Percentiles rank a stretch among this genome's conserved stretches.
Conservation (phyloP, 2,113 vertebrate species). For the Sinocyclocheilus anophthalmus region DNA sequence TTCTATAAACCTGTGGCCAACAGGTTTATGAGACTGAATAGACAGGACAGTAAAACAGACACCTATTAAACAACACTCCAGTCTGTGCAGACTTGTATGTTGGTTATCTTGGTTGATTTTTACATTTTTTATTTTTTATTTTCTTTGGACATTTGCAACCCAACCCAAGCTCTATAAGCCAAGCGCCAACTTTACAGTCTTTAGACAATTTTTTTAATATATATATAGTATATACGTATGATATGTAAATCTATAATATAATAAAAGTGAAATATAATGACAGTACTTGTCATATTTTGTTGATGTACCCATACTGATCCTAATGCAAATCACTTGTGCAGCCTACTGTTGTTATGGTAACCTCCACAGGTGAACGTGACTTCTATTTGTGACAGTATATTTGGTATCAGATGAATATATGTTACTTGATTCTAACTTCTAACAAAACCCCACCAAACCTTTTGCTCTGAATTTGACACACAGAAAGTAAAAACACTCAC, state of each 20-base stretch:
- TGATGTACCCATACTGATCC: not conserved
- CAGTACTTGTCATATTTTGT: not conserved
- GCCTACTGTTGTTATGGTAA: not conserved
- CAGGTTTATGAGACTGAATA: not conserved
- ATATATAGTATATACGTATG: not conserved
- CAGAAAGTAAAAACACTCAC: too few species aligned
- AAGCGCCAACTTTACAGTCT: not conserved
- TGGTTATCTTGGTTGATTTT: too few species aligned
- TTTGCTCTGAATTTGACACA: not conserved
- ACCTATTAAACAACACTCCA: not conserved
- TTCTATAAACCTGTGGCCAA: constrained; percentile 9
- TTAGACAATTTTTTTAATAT: not conserved
- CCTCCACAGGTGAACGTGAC: not conserved
- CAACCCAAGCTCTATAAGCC: not conserved
- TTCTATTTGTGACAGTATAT: not conserved
- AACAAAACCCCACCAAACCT: not conserved
- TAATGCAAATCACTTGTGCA: not conserved
- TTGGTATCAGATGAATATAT: not conserved
- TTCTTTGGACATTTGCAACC: not conserved
- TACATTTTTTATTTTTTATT: not conserved
- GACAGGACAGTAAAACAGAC: constrained; percentile 11
- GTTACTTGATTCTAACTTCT: not conserved
- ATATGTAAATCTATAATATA: not conserved
- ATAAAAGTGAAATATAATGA: not conserved
- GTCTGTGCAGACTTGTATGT: not conserved